Evolutionary conservation across 2,797 vertebrate genomes (phyloP), one percentile per base, ranked within the genome.

Genomic region (Sciaenops ocellatus): DNA sequence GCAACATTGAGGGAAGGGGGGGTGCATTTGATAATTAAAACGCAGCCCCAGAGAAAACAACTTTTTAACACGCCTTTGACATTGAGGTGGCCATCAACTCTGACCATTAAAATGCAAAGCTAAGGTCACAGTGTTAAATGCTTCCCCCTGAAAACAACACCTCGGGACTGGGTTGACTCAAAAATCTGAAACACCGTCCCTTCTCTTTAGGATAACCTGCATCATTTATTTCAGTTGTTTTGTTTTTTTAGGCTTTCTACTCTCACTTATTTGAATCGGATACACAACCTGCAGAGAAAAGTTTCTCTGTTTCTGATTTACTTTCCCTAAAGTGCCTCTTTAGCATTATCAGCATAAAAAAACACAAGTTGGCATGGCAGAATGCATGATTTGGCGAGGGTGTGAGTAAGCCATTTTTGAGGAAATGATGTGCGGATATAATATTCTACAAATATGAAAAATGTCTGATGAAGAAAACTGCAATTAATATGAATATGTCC

Each of bases 301-400:
- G 11, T 50, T 56, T 69, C 4, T 66, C 16, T 38, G 4, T n/a
- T 55, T 48, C 1, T 5, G 18, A 67, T 52, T 68, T 18, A 38
- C 12, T 71, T 51, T 47, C 51, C 22, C 50, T 56, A 47, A 51
- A 74, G 42, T n/a, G 22, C n/a, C 46, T 50, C 12, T 66, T 87
- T 41, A 24, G 68, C 73, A 42, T 16, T 4, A 63, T 76, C n/a
- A 72, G 77, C 66, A 61, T 30, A 60, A 78, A 80, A 83, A 69
- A 83, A 70, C n/a, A 5, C 26, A 69, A 13, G 50, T 38, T 28
- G 2, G 13, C 7, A 34, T 50, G 1, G 5, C 50, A 78, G 59
- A 73, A 67, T 59, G 60, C 26, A 42, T 46, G 6, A 17, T 64
- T 42, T 48, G 30, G 76, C 44, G 12, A 55, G 17, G 11, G 52